These are phyloP conservation scores for Ursus arctos DNA, from an alignment of 2,113 vertebrate species.

Conservation along the genomic window DNA sequence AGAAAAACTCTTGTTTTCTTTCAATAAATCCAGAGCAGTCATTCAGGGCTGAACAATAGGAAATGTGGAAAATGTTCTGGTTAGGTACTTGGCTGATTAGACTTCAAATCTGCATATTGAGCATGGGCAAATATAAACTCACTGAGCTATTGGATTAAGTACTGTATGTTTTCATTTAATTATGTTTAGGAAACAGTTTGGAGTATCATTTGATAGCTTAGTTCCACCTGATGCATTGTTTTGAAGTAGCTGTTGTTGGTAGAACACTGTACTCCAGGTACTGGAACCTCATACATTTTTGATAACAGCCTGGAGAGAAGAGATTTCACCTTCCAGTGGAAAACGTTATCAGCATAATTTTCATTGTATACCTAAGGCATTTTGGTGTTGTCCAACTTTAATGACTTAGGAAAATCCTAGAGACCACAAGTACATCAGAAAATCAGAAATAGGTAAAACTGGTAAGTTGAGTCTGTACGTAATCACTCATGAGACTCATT, in stretches of 20 bases:
- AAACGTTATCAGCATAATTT: constrained; percentile 13
- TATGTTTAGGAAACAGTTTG: constrained; percentile 16
- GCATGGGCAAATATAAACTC: neutral
- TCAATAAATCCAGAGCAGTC: constrained; percentile 3
- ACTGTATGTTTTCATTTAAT: constrained; percentile 16
- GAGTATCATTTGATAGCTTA: constrained; percentile 17
- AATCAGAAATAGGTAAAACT: neutral
- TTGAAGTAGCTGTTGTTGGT: constrained; percentile 1
- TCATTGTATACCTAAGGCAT: neutral
- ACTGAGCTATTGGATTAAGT: neutral
- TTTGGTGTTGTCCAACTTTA: constrained; percentile 10
- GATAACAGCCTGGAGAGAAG: neutral
- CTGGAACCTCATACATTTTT: neutral
- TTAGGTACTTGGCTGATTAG: neutral
- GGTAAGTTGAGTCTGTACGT: neutral
- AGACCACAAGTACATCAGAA: neutral
- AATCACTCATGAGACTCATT: neutral
- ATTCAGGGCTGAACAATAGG: neutral
- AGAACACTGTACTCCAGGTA: neutral
- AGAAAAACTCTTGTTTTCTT: constrained; percentile 33
- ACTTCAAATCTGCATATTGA: neutral
- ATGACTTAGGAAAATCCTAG: neutral
- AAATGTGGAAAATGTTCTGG: neutral
- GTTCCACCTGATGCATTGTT: constrained; percentile 6
- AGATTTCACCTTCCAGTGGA: constrained; percentile 41